phyloP scores from a whole-genome alignment of 2,888 invertebrate species.

The Diachrysia chrysitis region DNA sequence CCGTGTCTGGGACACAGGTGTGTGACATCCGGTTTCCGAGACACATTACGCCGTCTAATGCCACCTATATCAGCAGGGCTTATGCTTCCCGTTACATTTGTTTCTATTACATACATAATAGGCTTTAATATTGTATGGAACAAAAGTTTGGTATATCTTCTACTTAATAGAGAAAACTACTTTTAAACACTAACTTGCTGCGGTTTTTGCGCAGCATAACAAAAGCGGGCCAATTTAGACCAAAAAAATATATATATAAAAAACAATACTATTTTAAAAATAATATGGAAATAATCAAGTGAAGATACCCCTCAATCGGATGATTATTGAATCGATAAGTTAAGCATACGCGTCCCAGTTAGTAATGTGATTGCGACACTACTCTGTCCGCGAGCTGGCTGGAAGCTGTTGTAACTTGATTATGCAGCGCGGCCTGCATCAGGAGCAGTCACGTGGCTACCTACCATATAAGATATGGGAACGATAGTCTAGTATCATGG shows the following conservation, averaged over 20 bases:
- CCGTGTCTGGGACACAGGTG: conserved; percentile 16
- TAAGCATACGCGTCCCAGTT: conserved; percentile 54
- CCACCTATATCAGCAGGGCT: conserved; percentile 31
- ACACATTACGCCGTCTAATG: conserved; percentile 35
- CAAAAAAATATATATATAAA: no score
- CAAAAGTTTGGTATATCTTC: no score
- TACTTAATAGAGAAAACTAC: no score
- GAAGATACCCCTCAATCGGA: conserved; percentile 16
- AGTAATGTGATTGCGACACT: conserved; percentile 35
- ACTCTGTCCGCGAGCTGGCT: conserved; percentile 9
- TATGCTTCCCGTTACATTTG: conserved; percentile 31
- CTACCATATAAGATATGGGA: no score
- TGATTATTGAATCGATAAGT: conserved; percentile 24
- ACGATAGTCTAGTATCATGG: neutral
- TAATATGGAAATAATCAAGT: no score
- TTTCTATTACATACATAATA: neutral
- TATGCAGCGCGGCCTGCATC: conserved; percentile 30
- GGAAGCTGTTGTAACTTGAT: conserved; percentile 13
- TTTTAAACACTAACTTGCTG: no score
- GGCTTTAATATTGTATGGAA: neutral
- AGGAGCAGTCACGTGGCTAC: conserved; percentile 34
- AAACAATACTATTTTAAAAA: no score
- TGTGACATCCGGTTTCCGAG: conserved; percentile 46
- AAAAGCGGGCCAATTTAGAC: no score
- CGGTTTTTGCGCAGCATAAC: no score